Percentiles rank a stretch among this genome's conserved stretches.
Evolutionary conservation across 2,797 vertebrate species (phyloP).

Genomic region (Rallus crepitans): DNA sequence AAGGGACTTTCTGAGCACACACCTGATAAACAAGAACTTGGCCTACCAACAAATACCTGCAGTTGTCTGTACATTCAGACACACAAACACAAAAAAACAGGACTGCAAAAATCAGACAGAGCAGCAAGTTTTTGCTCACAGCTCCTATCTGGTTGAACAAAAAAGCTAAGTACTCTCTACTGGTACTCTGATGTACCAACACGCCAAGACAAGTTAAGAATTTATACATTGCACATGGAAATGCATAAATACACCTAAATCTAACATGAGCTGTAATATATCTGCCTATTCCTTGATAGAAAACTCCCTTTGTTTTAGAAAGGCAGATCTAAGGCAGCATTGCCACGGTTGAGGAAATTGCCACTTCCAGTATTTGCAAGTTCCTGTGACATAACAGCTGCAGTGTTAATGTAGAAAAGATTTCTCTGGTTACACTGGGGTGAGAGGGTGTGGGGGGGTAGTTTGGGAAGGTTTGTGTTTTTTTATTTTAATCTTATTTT

Average conservation of each 20-base stretch:
- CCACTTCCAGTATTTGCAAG: neutral
- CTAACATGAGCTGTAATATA: neutral
- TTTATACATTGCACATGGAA: neutral
- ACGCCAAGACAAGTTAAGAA: neutral
- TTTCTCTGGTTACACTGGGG: neutral
- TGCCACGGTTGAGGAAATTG: neutral
- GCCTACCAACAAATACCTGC: neutral
- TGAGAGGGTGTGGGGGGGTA: rapidly evolving
- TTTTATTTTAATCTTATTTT: neutral
- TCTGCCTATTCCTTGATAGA: neutral
- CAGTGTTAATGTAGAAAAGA: neutral
- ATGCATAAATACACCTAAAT: neutral
- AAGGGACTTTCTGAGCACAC: neutral
- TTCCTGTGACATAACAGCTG: neutral
- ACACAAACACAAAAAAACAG: neutral
- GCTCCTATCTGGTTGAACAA: neutral
- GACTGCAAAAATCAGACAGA: neutral
- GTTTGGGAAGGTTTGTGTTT: neutral
- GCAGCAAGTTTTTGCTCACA: neutral
- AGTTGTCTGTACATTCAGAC: neutral
- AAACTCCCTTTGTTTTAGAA: neutral
- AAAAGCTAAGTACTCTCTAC: neutral
- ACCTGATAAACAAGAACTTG: neutral
- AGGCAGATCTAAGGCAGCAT: neutral
- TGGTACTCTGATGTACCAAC: neutral